phyloP scores from a whole-genome alignment of 2,113 vertebrate species.

The Propithecus coquereli region DNA sequence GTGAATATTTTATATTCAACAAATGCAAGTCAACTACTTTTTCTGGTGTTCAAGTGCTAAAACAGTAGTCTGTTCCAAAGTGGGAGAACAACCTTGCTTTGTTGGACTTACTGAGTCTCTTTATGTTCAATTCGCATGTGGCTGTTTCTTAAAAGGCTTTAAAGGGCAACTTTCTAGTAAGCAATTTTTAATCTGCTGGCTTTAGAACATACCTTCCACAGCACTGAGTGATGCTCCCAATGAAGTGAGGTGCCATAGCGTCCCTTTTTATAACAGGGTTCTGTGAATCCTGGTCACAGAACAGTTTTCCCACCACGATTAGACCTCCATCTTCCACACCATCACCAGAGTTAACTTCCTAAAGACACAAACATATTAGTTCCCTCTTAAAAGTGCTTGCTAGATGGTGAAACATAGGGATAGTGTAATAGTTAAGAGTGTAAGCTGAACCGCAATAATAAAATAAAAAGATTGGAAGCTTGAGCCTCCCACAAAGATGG shows the following conservation, averaged over 20 bases:
- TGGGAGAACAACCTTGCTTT: background rate
- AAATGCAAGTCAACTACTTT: background rate
- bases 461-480: background rate
- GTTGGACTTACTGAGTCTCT: background rate
- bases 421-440: background rate
- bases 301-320: background rate
- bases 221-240: background rate
- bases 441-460: background rate
- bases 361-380: background rate
- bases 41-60: background rate
- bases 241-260: background rate
- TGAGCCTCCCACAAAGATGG: background rate
- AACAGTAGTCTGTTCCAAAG: background rate
- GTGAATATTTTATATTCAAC: too few species aligned
- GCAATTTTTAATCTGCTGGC: background rate
- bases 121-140: background rate
- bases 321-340: background rate
- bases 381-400: background rate
- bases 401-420: background rate
- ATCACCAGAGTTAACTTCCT: background rate
- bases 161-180: background rate
- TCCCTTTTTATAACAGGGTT: background rate
- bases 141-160: background rate
- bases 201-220: background rate
- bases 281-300: background rate